Conservation (phyloP, 2,888 invertebrate species). For the Magallana nippona region DNA sequence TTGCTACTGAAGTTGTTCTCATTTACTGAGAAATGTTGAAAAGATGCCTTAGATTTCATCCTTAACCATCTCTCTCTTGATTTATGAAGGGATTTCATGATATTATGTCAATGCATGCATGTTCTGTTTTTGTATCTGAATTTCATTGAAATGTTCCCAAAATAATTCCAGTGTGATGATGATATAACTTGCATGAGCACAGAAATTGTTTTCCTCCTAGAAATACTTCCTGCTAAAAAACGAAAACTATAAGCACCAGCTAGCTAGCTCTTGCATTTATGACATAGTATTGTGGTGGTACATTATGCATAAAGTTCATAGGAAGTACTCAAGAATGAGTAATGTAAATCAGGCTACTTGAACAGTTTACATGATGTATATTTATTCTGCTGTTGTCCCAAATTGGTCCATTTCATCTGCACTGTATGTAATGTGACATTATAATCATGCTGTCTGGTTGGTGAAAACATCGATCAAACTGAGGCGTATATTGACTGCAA, state of each 20-base stretch:
- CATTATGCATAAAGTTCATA: neutral
- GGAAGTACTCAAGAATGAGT: constrained; percentile 20
- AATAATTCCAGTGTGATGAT: no score
- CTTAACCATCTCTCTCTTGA: no score
- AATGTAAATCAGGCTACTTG: neutral
- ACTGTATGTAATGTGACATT: neutral
- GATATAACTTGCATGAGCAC: no score
- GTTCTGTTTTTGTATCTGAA: no score
- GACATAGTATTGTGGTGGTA: neutral
- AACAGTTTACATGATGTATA: neutral
- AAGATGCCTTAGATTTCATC: no score
- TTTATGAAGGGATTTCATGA: no score
- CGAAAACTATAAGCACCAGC: neutral
- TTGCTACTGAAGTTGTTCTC: neutral
- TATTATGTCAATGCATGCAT: no score
- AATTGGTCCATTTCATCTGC: neutral
- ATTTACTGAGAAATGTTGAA: neutral
- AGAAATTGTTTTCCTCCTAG: no score
- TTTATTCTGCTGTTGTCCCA: neutral
- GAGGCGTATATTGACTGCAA: no score
- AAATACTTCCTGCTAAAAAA: neutral
- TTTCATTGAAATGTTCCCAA: no score
- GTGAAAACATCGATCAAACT: no score
- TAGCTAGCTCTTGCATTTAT: neutral
- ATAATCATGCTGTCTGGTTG: no score